Evolutionary conservation across 2,888 invertebrate genomes (phyloP).

Genomic region (Cataglyphis altisquamis): DNA sequence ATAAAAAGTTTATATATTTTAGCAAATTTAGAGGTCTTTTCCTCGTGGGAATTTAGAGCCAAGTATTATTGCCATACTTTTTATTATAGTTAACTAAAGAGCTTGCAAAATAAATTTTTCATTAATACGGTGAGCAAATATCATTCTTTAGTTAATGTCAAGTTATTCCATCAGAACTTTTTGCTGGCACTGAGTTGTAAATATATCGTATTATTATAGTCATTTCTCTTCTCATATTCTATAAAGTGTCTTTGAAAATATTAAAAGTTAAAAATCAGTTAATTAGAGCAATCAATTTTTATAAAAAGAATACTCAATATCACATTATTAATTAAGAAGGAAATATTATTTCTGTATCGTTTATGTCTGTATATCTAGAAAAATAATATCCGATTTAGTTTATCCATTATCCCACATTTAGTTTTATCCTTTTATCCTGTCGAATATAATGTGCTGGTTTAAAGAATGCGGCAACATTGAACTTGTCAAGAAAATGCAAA

Average conservation of each 20-base stretch:
- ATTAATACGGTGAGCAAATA: background rate
- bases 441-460: background rate
- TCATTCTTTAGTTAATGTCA: background rate
- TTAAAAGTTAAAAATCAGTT: background rate
- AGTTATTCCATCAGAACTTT: background rate
- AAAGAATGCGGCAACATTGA: background rate
- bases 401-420: background rate
- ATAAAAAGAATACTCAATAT: background rate
- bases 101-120: background rate
- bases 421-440: constrained; percentile 11
- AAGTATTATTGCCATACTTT: background rate
- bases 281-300: background rate
- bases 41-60: background rate
- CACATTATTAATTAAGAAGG: background rate
- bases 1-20: background rate
- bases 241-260: background rate
- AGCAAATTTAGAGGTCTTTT: background rate
- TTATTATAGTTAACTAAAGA: background rate
- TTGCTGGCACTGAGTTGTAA: background rate
- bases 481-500: background rate
- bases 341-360: background rate
- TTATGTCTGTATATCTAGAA: constrained; percentile 1
- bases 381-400: background rate
- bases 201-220: background rate
- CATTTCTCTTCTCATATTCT: no score